Base-by-base conservation (phyloP, 2,888 invertebrate genomes). In the Pantelozetes paolii region DNA sequence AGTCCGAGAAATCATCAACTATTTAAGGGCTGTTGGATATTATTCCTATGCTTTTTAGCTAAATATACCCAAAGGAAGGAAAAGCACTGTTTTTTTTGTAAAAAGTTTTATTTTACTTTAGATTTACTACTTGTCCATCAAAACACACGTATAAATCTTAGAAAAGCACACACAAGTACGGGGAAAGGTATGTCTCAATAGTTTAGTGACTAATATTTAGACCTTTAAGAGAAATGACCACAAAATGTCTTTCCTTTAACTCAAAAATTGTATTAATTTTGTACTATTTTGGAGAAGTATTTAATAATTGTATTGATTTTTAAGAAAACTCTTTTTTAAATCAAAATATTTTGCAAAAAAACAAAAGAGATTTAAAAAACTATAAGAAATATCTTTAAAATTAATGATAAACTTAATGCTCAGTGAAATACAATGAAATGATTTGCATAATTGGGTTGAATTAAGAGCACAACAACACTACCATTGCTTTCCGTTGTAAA, bases 21-120 rank as follows among this genome's bases (percentile, higher is more conserved):
- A 9, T 45, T 36, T 36, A 36, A 36, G 36, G 36, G 45, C 15
- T 45, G 45, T 45, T 15, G n/a, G n/a, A 18, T 45, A 15, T 45
- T 45, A 15, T 45, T 45, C 45, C 15, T 9, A 15, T 11, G 45
- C 18, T 15, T 36, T 50, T 50, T 5, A 5, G 23, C 54, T 23
- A 54, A 54, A 54, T 54, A 26, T 54, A 54, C 54, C 54, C 54
- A 23, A 54, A 54, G 54, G 54, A 9, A n/a, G n/a, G n/a, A 54
- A 28, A 54, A 15, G 2, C 54, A 54, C 8, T 54, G 54, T 54
- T 54, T 54, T 36, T 36, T 36, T 36, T 9, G 6, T 36, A 45
- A 45, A 18, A 6, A 45, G 45, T 45, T 45, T 45, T 45, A 8
- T 36, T 8, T 36, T 36, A 8, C 36, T n/a, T 36, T 8, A 48